Evolutionary conservation across 2,888 invertebrate genomes (phyloP), one percentile per base, ranked within the genome.

Genomic region (Lithophane socia): DNA sequence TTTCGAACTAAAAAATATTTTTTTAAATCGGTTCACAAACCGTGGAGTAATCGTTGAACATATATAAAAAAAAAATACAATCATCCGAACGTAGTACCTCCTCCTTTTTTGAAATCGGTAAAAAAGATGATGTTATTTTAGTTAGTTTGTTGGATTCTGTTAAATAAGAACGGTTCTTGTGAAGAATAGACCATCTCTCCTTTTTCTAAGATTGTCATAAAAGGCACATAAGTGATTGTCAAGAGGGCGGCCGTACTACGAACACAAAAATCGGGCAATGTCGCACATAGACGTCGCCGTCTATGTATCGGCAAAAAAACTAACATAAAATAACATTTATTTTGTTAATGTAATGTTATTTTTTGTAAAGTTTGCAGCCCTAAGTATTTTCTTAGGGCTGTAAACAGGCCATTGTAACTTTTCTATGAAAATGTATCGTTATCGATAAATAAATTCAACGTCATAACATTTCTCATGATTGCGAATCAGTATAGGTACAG

Each of bases 171-270:
- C 8, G 18, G n/a, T 69, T 63, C 75, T 79, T 63, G 42, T 21
- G 13, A 24, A 52, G 21, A 56, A 68, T 60, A 44, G n/a, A 64
- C 52, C 7, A 24, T 61, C 42, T 8, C 18, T 21, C 18, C 18
- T 56, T 16, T 42, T 56, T 42, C 9, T n/a, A 54, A n/a, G 21
- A 10, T 54, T 37, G 21, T 77, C 9, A 54, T 69, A 65, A 69
- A 60, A 68, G 44, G 52, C 49, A 47, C 9, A 13, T 29, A 64
- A 65, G 52, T 82, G 54, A 75, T 82, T 49, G 24, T 49, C 52
- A 61, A 42, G 52, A 44, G 37, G 3, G 18, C 0, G 24, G 3
- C 13, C 10, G 12, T 64, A 52, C 13, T 9, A 47, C 4, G 3
- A 21, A 16, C 16, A 52, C 29, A 9, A 21, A 21, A 47, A 37